Base-by-base conservation (phyloP, 30 jellyfish, hydroid and myxozoan species). In the Phacellophora camtschatica region DNA sequence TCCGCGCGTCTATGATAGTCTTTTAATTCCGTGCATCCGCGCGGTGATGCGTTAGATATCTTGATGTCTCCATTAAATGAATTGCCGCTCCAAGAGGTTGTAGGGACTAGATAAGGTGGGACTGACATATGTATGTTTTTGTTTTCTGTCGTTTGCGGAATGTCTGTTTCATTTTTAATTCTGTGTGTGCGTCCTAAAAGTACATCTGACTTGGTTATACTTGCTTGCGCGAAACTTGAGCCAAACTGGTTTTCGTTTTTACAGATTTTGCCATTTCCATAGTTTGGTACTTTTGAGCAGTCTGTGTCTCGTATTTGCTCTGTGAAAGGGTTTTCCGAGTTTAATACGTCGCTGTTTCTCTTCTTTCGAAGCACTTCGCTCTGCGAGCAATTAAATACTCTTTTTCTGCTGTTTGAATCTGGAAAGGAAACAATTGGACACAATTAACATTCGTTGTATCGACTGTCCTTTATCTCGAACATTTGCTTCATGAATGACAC, bases 361-460 rank as follows among this genome's bases (percentile, higher is more conserved):
- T 56, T 34, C 64, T 34, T 33, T 0, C 86, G 61, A n/a, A 2
- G 46, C 15, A 27, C 37, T 35, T 72, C 74, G 58, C 59, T 18
- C 8, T 51, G 74, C 2, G 37, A 34, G 49, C 33, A 28, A 64
- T 9, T 29, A 33, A 5, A 34, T 10, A 32, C 86, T 51, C 54
- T 72, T 20, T 74, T 42, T 37, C 54, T 72, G 50, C 74, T 74
- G 33, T 25, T 54, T 22, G 72, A 27, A 30, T 63, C 86, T 72
- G 28, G 18, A 51, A 36, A 12, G 8, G 13, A 4, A 31, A 62
- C 22, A 57, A 30, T 5, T 11, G 12, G 6, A 18, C 10, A 2
- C 2, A 12, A 18, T 2, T 5, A 4, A 2, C 9, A 22, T 4
- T 9, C 6, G 41, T 12, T 41, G 54, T 16, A 8, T 16, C 16